Evolutionary conservation across 2,797 vertebrate genomes (phyloP).

Genomic region (Numenius phaeopus): DNA sequence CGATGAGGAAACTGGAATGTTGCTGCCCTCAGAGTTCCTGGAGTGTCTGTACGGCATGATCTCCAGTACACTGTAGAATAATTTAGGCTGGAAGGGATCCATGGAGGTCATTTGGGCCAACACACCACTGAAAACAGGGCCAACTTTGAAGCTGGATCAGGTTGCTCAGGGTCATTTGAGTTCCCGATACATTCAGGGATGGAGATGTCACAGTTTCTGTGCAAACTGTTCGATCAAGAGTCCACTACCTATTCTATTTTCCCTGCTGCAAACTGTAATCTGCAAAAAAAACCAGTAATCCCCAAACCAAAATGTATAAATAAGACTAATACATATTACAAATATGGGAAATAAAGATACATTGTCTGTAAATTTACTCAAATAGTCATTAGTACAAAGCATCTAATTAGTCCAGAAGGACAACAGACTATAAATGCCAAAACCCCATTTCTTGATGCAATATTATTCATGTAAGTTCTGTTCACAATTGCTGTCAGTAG

Average conservation of each 20-base stretch:
- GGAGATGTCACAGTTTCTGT: neutral
- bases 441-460: fast-evolving
- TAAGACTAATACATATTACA: neutral
- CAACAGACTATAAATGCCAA: neutral
- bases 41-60: neutral
- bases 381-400: neutral
- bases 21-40: conserved; percentile 1
- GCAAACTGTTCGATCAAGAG: neutral
- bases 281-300: neutral
- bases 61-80: neutral
- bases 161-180: conserved; percentile 22
- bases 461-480: neutral
- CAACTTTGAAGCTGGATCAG: neutral
- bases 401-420: neutral
- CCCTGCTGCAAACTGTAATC: neutral
- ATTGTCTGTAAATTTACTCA: neutral
- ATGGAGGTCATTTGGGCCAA: conserved; percentile 36
- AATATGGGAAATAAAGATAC: neutral
- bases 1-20: neutral
- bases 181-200: neutral
- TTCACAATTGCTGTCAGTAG: neutral
- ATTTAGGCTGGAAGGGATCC: conserved; percentile 35
- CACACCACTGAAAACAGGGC: neutral
- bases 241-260: neutral
- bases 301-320: neutral